Evolutionary conservation across 1,140 invertebrate genomes (phyloP), one percentile per base, ranked within the genome.

Genomic region (Gryon sp.): DNA sequence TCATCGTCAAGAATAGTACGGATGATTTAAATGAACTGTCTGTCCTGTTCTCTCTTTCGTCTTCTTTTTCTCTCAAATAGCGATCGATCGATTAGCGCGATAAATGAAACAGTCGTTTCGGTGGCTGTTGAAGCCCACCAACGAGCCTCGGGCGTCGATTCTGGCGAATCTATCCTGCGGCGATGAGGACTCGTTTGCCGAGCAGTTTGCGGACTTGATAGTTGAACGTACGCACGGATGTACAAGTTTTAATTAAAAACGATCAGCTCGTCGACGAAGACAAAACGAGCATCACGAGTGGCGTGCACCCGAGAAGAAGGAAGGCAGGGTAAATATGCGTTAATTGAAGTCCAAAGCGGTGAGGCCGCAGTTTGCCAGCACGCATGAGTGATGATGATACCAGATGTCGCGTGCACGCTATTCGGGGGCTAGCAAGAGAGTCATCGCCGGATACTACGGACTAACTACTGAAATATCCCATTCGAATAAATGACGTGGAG

Each of bases 291-390:
- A n/a, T 32, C 26, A 48, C 43, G 48, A 50, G 55, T 40, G 50
- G 43, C 11, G 16, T 15, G 45, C 32, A 46, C 19, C 6, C 60
- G 63, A 48, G 78, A 66, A 80, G 52, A 63, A 77, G 24, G 50
- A 34, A 62, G 60, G 59, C 24, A 75, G 80, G 57, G 78, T 76
- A 84, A 84, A 84, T 79, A 82, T 70, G 68, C 74, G 53, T 78
- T 82, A 83, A 84, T 84, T 82, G 83, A 78, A 79, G 77, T 74
- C 73, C 60, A 76, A 81, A 75, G 36, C 36, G 78, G 68, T 80
- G 20, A 32, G 50, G 38, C 32, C 72, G 66, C 66, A 82, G 65
- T 70, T 70, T 69, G 65, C 41, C 20, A 53, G 52, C 30, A 63
- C 74, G 72, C 63, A 48, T 65, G 65, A 76, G 65, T 78, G 78